These are phyloP conservation scores for Araneus ventricosus DNA, from an alignment of 1,140 invertebrate species.

Conservation along the genomic window DNA sequence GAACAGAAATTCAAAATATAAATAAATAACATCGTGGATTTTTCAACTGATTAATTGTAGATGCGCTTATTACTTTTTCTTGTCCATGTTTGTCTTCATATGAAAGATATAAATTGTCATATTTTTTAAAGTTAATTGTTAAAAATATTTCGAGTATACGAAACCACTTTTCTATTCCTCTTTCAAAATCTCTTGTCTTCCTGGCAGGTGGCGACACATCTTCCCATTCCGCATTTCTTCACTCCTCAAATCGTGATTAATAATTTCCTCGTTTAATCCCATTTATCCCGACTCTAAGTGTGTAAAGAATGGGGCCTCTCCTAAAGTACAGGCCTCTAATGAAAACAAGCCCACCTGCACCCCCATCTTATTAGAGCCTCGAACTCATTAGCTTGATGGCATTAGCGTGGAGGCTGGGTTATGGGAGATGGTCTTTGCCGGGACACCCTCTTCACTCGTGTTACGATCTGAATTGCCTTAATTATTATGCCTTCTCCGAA, in stretches of 20 bases:
- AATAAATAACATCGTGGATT: too few relatives aligned
- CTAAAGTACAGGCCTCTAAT: background rate
- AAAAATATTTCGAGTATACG: too few relatives aligned
- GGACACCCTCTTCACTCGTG: background rate
- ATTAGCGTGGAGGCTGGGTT: background rate
- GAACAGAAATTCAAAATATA: too few relatives aligned
- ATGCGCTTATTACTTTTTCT: too few relatives aligned
- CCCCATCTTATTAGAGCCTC: constrained; percentile 1
- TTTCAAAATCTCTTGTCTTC: too few relatives aligned
- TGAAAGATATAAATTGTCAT: too few relatives aligned
- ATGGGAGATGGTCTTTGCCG: background rate
- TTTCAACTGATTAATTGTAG: too few relatives aligned
- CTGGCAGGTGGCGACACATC: background rate
- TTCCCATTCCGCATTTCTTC: background rate
- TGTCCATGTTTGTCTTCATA: too few relatives aligned
- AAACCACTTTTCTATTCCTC: too few relatives aligned
- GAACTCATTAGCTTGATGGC: constrained; percentile 15
- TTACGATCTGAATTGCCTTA: background rate
- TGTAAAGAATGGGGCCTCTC: background rate
- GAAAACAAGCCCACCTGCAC: constrained; percentile 19
- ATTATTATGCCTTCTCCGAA: background rate
- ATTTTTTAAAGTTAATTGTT: too few relatives aligned
- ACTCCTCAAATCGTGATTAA: background rate
- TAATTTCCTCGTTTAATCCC: background rate
- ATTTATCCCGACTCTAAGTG: background rate